Conservation (phyloP, 2,888 invertebrate species). For the Chirona hameri region DNA sequence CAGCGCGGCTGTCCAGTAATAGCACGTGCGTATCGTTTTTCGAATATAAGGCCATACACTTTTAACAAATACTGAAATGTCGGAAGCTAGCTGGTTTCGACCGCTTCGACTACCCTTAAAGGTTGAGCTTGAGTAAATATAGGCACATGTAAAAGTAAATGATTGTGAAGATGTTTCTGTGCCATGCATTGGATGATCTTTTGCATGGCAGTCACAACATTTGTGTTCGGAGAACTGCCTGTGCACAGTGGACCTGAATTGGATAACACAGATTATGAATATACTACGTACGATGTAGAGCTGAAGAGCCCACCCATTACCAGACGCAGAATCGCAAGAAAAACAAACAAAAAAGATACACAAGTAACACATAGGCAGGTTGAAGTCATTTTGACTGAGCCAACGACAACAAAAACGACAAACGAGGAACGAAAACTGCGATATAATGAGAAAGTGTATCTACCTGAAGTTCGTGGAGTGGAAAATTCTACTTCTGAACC, state of each 20-base stretch:
- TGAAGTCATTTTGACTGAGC: not conserved
- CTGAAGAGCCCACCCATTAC: not conserved
- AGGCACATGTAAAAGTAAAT: not conserved
- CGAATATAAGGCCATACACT: too few relatives aligned
- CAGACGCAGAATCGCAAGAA: not conserved
- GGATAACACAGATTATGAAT: not conserved
- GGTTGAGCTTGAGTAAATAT: too few relatives aligned
- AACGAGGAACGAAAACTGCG: not conserved
- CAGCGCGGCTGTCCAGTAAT: too few relatives aligned
- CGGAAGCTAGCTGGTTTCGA: too few relatives aligned
- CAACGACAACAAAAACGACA: not conserved
- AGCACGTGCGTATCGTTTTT: too few relatives aligned
- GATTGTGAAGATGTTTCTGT: not conserved
- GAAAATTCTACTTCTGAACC: not conserved
- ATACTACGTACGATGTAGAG: not conserved
- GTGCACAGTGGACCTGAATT: not conserved
- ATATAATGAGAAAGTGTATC: conserved; percentile 1
- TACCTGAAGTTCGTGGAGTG: not conserved
- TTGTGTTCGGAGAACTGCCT: not conserved
- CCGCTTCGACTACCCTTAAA: too few relatives aligned
- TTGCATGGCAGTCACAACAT: not conserved
- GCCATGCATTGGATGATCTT: not conserved
- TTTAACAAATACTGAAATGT: too few relatives aligned
- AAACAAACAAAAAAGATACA: not conserved
- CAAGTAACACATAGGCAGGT: not conserved